Conservation (phyloP, 1,140 invertebrate species). For the Papilio dardanus region DNA sequence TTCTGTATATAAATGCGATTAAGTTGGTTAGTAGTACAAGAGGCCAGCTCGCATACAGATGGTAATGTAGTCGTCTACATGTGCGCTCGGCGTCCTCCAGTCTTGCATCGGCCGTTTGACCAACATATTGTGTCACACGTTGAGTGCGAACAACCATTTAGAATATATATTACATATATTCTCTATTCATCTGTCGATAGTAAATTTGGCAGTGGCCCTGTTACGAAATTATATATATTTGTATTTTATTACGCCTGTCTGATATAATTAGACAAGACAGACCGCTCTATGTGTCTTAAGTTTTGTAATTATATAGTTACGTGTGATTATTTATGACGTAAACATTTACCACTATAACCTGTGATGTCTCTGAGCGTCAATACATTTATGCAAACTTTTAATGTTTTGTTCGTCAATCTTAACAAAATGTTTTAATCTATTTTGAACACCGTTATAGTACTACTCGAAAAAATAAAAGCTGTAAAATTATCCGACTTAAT, state of each 20-base stretch:
- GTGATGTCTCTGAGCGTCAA: too few relatives aligned
- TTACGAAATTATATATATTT: conserved; percentile 39
- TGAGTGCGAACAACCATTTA: conserved; percentile 58
- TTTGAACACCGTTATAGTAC: too few relatives aligned
- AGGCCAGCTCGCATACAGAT: conserved; percentile 54
- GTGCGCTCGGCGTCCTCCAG: conserved; percentile 44
- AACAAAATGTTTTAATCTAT: conserved; percentile 3
- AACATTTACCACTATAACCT: too few relatives aligned
- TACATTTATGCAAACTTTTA: too few relatives aligned
- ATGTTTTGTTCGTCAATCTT: too few relatives aligned
- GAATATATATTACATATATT: conserved; percentile 68
- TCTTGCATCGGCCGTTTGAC: conserved; percentile 61
- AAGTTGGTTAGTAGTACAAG: conserved; percentile 29
- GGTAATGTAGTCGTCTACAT: conserved; percentile 46
- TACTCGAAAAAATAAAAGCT: neutral
- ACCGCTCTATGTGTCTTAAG: neutral
- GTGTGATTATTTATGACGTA: too few relatives aligned
- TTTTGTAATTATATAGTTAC: too few relatives aligned
- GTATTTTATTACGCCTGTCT: neutral
- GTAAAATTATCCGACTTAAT: neutral
- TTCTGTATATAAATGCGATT: conserved; percentile 21
- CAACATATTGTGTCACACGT: conserved; percentile 65
- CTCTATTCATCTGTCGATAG: conserved; percentile 49
- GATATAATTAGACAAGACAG: neutral
- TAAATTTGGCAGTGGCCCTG: conserved; percentile 40